Evolutionary conservation across 1,140 invertebrate genomes (phyloP).

Genomic region (Euura lappo): DNA sequence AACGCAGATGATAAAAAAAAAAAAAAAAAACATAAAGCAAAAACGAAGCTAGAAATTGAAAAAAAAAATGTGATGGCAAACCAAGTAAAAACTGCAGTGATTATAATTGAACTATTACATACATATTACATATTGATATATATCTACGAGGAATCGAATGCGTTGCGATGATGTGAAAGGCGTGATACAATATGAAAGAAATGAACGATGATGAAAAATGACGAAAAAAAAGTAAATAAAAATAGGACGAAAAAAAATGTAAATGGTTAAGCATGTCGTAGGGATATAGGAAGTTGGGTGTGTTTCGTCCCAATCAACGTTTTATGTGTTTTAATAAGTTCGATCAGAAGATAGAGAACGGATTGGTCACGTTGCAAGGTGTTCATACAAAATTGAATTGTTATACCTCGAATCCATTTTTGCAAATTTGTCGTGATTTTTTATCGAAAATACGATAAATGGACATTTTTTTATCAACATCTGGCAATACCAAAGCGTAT

Average conservation of each 20-base stretch:
- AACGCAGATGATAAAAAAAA: background rate
- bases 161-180: no score
- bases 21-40: background rate
- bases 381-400: no score
- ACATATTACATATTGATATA: background rate
- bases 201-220: no score
- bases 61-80: background rate
- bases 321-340: background rate
- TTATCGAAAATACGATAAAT: no score
- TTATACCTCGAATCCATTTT: no score
- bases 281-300: constrained; percentile 17
- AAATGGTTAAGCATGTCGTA: constrained; percentile 46
- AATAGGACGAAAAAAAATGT: constrained; percentile 12
- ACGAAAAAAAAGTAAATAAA: no score
- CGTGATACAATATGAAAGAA: no score
- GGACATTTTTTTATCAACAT: no score
- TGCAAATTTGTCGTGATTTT: no score
- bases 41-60: background rate
- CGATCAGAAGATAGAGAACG: no score
- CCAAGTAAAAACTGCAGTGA: background rate
- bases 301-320: background rate
- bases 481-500: background rate
- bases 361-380: no score
- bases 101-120: background rate
- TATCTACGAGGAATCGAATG: background rate